A percentile compares a stretch with the other conserved stretches of the same genome.
phyloP scores from a whole-genome alignment of 2,797 vertebrate genomes.

The Microctenopoma lineatum region DNA sequence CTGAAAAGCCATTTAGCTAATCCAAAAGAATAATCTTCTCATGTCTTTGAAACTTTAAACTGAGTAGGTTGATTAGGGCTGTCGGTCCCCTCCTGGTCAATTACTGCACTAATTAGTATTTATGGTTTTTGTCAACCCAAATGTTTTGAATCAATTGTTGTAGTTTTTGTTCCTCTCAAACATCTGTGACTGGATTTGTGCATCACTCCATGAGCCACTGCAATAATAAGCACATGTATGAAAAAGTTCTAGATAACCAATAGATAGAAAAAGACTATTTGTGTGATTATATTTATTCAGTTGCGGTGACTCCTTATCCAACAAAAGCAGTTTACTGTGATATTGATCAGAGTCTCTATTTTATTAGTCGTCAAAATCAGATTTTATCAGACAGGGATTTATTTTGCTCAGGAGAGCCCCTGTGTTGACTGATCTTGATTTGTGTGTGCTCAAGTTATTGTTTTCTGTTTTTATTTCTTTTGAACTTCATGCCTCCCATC shows the following conservation, averaged over 20 bases:
- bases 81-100: slow-evolving; percentile 63
- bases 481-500: slow-evolving; percentile 45
- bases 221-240: slow-evolving; percentile 39
- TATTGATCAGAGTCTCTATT: slow-evolving; percentile 68
- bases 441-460: slow-evolving; percentile 61
- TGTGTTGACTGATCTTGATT: slow-evolving; percentile 62
- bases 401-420: slow-evolving; percentile 35
- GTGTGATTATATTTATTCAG: slow-evolving; percentile 68
- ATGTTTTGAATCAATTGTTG: slow-evolving; percentile 54
- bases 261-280: slow-evolving; percentile 51
- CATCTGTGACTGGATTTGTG: slow-evolving; percentile 30
- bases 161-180: slow-evolving; percentile 26
- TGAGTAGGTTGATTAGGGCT: slow-evolving; percentile 62
- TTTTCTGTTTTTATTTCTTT: slow-evolving; percentile 63
- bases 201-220: slow-evolving; percentile 15
- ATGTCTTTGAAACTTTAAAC: slow-evolving; percentile 75
- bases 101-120: slow-evolving; percentile 72
- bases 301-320: slow-evolving; percentile 48
- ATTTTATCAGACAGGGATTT: slow-evolving; percentile 60
- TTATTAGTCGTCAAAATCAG: slow-evolving; percentile 70
- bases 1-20: slow-evolving; percentile 87
- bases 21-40: slow-evolving; percentile 88
- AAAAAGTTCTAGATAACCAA: slow-evolving; percentile 46
- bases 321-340: slow-evolving; percentile 68
- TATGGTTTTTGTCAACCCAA: slow-evolving; percentile 64